Percentiles rank a stretch among this genome's conserved stretches.
Conservation (phyloP, 30 jellyfish, hydroid and myxozoan species). For the Aurelia coerulea region DNA sequence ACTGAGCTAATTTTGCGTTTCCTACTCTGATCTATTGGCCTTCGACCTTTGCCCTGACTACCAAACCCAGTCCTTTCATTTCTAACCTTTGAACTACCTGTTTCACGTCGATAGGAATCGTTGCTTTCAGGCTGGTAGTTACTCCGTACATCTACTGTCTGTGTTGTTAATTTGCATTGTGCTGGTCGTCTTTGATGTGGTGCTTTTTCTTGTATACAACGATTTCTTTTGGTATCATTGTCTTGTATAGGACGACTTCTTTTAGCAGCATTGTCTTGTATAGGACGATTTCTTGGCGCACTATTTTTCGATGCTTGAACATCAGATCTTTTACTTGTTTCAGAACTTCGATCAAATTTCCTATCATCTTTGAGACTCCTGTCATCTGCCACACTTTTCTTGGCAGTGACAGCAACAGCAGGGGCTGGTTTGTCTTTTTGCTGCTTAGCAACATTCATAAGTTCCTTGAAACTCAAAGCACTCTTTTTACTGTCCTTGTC, state of each 20-base stretch:
- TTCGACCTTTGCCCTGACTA: background rate
- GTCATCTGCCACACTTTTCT: too few species aligned
- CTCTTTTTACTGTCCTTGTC: background rate
- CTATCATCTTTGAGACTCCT: too few species aligned
- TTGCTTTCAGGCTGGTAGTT: background rate
- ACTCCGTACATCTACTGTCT: slow-evolving; percentile 24
- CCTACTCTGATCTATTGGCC: slow-evolving; percentile 1
- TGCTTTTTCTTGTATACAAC: too few species aligned
- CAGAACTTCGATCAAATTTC: too few species aligned
- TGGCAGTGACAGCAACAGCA: background rate
- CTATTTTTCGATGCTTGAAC: too few species aligned
- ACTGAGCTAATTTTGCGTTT: slow-evolving; percentile 24
- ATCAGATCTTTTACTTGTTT: too few species aligned
- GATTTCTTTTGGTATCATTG: too few species aligned
- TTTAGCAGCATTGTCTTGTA: too few species aligned
- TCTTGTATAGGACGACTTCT: too few species aligned
- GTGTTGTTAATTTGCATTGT: slow-evolving; percentile 21
- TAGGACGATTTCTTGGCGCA: too few species aligned
- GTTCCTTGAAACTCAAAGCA: slow-evolving; percentile 76
- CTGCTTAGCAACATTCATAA: slow-evolving; percentile 77
- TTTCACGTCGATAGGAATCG: background rate
- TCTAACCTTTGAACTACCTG: background rate
- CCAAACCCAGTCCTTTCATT: background rate
- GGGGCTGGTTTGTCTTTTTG: slow-evolving; percentile 63
- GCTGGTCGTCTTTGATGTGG: too few species aligned